Evolutionary conservation across 2,797 vertebrate genomes (phyloP).

Genomic region (Sebastes jordani): DNA sequence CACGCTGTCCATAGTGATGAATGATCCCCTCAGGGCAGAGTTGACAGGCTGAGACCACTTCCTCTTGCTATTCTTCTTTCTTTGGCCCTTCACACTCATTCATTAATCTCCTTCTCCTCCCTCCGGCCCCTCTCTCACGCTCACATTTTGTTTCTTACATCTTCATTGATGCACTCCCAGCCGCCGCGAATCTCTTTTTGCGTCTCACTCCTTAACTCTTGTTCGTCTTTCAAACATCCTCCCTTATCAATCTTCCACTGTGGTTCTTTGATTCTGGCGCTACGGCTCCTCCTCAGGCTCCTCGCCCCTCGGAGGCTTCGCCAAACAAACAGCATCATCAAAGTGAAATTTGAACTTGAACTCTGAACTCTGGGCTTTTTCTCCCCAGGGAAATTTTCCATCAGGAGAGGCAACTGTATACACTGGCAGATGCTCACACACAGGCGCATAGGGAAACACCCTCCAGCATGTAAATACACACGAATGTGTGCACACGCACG

Average conservation of each 20-base stretch:
- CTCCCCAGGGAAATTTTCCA: conserved; percentile 62
- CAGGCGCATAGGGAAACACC: conserved; percentile 25
- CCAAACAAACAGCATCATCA: conserved; percentile 77
- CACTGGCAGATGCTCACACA: conserved; percentile 64
- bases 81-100: conserved; percentile 74
- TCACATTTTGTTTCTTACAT: conserved; percentile 59
- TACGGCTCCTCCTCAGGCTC: conserved; percentile 39
- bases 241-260: conserved; percentile 59
- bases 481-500: not conserved
- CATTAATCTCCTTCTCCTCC: conserved; percentile 73
- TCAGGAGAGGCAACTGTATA: conserved; percentile 68
- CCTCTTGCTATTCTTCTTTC: conserved; percentile 74
- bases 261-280: conserved; percentile 56
- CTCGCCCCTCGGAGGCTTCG: conserved; percentile 41
- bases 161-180: conserved; percentile 47
- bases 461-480: conserved; percentile 41
- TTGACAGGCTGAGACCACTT: conserved; percentile 78
- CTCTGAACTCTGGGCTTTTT: conserved; percentile 64
- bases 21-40: conserved; percentile 73
- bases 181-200: conserved; percentile 22
- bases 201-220: conserved; percentile 54
- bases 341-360: conserved; percentile 78
- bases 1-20: conserved; percentile 74
- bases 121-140: conserved; percentile 49
- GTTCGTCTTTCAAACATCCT: conserved; percentile 62